Evolutionary conservation across 2,888 invertebrate genomes (phyloP), one percentile per base, ranked within the genome.

Genomic region (Caenorhabditis sinica): DNA sequence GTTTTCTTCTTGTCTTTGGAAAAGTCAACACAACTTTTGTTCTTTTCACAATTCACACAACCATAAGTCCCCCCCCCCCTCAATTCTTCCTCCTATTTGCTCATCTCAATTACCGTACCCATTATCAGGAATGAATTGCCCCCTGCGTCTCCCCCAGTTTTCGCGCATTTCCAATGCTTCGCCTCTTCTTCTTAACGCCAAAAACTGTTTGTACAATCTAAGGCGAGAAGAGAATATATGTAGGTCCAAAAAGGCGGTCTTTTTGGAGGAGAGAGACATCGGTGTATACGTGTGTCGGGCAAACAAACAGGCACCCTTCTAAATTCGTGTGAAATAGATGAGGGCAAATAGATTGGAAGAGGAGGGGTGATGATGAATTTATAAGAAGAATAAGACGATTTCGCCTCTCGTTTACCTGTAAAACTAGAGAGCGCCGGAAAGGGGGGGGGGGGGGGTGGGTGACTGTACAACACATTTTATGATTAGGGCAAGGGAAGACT

Each of bases 261-360:
- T 11, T 40, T 6, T 40, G 28, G 9, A 53, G n/a, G 51, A 51
- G 17, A 60, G 28, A 51, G 61, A 77, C n/a, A n/a, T n/a, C 30
- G 69, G 51, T 56, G 60, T 72, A 20, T 60, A 72, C 69, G 69
- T 71, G 69, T 58, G 56, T 51, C 23, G 63, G n/a, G 58, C 82
- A 83, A 83, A 83, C 77, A 83, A 72, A 72, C 36, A 25, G 36
- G 53, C 71, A 75, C 66, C 56, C 51, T 51, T 51, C 51, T 28
- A 71, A 77, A 83, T 79, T 83, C 83, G 83, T 83, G 83, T 83
- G 83, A 83, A 83, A 83, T 83, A 76, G 82, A 82, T 82, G 82
- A 82, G 82, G 82, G 76, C 76, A 82, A 82, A 82, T 82, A 82
- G 66, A 33, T 8, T 11, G 49, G 17, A 65, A 20, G n/a, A 69